These are phyloP conservation scores for Malurus leucopterus DNA, from an alignment of 2,797 vertebrate genomes.

Conservation along the genomic window DNA sequence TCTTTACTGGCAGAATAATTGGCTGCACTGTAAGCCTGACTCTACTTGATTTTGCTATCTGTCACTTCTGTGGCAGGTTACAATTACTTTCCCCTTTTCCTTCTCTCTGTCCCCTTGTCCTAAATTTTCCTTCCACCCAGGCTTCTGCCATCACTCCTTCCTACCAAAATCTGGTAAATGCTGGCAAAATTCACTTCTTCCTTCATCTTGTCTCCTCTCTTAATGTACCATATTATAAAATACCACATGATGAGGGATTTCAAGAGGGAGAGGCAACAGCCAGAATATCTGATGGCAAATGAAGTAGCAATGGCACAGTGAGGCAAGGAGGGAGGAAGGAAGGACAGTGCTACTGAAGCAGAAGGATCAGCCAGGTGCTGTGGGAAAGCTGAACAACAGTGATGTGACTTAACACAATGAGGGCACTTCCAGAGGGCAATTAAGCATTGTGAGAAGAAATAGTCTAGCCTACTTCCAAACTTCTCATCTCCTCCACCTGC, in stretches of 20 bases:
- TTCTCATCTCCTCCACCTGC: background rate
- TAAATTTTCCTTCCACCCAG: background rate
- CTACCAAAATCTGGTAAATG: background rate
- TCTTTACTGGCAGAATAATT: slow-evolving; percentile 18
- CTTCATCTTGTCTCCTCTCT: background rate
- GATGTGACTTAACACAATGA: background rate
- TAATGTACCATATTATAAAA: background rate
- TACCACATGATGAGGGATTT: background rate
- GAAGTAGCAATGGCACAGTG: background rate
- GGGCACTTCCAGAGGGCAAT: background rate
- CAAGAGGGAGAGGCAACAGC: background rate
- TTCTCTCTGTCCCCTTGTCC: background rate
- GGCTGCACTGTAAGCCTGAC: background rate
- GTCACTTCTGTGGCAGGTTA: background rate
- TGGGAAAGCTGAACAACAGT: background rate
- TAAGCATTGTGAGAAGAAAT: background rate
- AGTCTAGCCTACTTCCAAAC: background rate
- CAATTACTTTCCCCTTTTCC: background rate
- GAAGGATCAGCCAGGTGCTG: background rate
- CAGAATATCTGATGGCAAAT: background rate
- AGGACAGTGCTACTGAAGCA: background rate
- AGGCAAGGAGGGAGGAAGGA: background rate
- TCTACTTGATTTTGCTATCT: background rate
- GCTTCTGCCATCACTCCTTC: background rate
- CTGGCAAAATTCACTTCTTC: background rate